Evolutionary conservation across 2,113 vertebrate species (phyloP), one percentile per base, ranked within the genome.

Genomic region (Cyanoderma ruficeps): DNA sequence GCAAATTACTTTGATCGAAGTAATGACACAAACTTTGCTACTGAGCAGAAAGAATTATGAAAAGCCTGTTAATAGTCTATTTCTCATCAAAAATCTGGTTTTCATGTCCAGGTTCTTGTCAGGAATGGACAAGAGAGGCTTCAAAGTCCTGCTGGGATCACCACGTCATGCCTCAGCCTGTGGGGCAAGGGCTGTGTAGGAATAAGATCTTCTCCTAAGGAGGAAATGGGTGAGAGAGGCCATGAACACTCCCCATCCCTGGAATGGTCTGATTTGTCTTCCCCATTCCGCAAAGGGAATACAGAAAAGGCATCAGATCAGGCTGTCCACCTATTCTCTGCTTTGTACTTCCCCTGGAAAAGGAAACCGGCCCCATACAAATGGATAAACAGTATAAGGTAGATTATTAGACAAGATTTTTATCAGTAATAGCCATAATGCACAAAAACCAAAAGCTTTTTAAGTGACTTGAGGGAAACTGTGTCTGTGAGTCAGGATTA

Each of bases 161-260:
- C 15, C 31, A 35, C 0, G 0, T 46, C 41, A 20, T 52, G 18
- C 4, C 6, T 9, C 37, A 90, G 23, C 13, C 30, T 59, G 15
- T 46, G 46, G 46, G 23, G 10, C 15, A 37, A 84, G 17, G 17
- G 5, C 47, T 33, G 5, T 46, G 6, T 27, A 42, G 52, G 49
- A 81, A 10, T 14, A 59, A 60, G 9, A 21, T 35, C 20, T 46
- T 79, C 78, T 70, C 23, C 35, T 44, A 19, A 5, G 6, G 47
- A 77, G 63, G 64, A 87, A 67, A 44, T 5, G 30, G 7, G 30
- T 28, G 35, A 92, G 13, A 3, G 2, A n/a, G 18, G 33, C 27
- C 2, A 0, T 42, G 24, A 37, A 56, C 7, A 5, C 2, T 3
- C 22, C 42, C 28, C 11, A 9, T 61, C 5, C 24, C 25, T 24